A percentile compares a stretch with the other conserved stretches of the same genome.
Evolutionary conservation across 2,113 vertebrate species (phyloP).

Genomic region (Chlorodrepanis virens): DNA sequence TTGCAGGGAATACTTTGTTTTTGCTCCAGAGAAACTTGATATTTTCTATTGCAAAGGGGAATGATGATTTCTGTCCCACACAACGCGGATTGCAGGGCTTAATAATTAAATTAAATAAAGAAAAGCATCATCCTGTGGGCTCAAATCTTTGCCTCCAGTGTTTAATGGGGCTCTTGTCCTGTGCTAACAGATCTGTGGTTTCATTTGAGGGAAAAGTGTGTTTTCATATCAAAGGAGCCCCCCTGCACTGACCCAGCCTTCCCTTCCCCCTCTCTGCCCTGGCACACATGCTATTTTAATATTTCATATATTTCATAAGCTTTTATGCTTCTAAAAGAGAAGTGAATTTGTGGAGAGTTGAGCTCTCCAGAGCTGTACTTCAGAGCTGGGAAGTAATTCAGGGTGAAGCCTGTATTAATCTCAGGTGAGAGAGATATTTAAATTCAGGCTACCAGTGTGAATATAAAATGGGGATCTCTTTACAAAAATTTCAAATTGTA

Average conservation of each 20-base stretch:
- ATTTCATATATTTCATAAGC: constrained; percentile 71
- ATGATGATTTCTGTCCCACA: background rate
- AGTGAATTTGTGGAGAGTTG: constrained; percentile 72
- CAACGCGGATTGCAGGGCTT: background rate
- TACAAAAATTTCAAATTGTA: constrained; percentile 74
- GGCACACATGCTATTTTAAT: constrained; percentile 61
- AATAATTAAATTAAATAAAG: background rate
- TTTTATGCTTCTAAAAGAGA: constrained; percentile 73
- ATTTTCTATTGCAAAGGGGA: background rate
- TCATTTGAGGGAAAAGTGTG: background rate
- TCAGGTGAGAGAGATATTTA: constrained; percentile 74
- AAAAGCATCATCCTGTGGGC: background rate
- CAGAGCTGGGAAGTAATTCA: constrained; percentile 76
- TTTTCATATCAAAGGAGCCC: constrained; percentile 59
- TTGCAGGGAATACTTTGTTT: constrained; percentile 56
- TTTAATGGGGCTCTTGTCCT: background rate
- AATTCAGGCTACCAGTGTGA: constrained; percentile 68
- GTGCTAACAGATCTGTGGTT: background rate
- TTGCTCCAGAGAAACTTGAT: constrained; percentile 40
- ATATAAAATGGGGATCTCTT: constrained; percentile 74
- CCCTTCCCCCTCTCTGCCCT: constrained; percentile 17
- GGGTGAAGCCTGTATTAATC: constrained; percentile 74
- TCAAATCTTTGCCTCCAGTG: background rate
- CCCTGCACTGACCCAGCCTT: background rate
- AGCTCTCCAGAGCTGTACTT: constrained; percentile 72